These are phyloP conservation scores for Sorex maritimensis DNA, from an alignment of 2,797 vertebrate genomes.

Conservation along the genomic window DNA sequence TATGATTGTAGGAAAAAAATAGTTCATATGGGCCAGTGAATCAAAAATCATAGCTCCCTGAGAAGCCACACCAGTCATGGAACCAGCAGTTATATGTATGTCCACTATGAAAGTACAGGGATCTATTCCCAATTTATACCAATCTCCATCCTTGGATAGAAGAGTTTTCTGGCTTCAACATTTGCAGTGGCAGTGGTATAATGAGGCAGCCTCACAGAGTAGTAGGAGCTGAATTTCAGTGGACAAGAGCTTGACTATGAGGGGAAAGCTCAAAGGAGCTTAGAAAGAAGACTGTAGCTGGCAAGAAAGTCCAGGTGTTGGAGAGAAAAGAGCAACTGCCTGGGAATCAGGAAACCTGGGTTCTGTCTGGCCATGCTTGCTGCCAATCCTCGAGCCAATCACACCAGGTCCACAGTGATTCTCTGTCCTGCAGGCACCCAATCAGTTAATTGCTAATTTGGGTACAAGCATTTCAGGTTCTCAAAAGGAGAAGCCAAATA, in stretches of 20 bases:
- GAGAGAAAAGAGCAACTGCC: neutral
- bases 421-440: neutral
- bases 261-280: neutral
- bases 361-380: neutral
- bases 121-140: neutral
- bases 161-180: neutral
- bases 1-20: constrained; percentile 7
- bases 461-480: neutral
- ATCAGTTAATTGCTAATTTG: neutral
- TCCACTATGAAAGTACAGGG: neutral
- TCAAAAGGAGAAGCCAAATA: neutral
- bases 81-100: constrained; percentile 7
- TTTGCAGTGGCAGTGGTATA: neutral
- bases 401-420: neutral
- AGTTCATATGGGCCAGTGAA: neutral
- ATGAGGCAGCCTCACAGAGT: neutral
- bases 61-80: neutral
- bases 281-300: neutral
- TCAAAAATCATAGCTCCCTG: constrained; percentile 5
- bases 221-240: neutral
- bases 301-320: neutral
- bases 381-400: neutral
- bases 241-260: neutral
- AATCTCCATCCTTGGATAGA: neutral
- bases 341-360: neutral